These are phyloP conservation scores for Caenorhabditis doughertyi DNA, from an alignment of 2,888 invertebrate genomes.

Conservation along the genomic window DNA sequence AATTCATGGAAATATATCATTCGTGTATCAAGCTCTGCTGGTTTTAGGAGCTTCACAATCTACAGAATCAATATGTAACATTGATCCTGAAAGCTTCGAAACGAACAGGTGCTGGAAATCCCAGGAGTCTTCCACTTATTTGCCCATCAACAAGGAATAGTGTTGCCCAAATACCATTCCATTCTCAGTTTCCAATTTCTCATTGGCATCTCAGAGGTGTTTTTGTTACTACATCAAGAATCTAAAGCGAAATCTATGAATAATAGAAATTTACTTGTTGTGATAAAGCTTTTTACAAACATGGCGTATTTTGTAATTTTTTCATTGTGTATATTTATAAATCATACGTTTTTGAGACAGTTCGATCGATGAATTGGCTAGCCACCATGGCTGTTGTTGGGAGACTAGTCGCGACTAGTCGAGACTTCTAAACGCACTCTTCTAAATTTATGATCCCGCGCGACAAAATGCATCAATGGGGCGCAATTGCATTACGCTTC, in stretches of 20 bases:
- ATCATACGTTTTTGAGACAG: too few relatives aligned
- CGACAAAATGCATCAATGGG: not conserved
- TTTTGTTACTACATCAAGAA: slow-evolving; percentile 35
- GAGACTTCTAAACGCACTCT: too few relatives aligned
- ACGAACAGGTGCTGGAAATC: slow-evolving; percentile 31
- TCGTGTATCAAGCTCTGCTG: too few relatives aligned
- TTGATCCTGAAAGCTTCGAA: slow-evolving; percentile 34
- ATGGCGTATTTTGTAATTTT: too few relatives aligned
- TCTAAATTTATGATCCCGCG: slow-evolving; percentile 16
- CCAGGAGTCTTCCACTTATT: slow-evolving; percentile 42
- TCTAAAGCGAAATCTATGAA: too few relatives aligned
- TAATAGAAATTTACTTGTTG: too few relatives aligned
- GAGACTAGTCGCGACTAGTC: too few relatives aligned
- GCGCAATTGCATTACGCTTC: slow-evolving; percentile 11
- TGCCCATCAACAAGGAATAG: slow-evolving; percentile 34
- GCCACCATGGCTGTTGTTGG: too few relatives aligned
- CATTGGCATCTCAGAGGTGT: slow-evolving; percentile 61
- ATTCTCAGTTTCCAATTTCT: slow-evolving; percentile 56
- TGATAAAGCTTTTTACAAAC: too few relatives aligned
- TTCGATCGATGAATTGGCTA: too few relatives aligned
- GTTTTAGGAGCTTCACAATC: slow-evolving; percentile 42
- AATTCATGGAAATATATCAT: not conserved
- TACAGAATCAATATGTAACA: slow-evolving; percentile 22
- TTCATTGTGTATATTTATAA: too few relatives aligned
- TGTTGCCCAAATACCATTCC: slow-evolving; percentile 37